These are phyloP conservation scores for Drosophila rhopaloa DNA, from an alignment of 1,140 invertebrate genomes.

Conservation along the genomic window DNA sequence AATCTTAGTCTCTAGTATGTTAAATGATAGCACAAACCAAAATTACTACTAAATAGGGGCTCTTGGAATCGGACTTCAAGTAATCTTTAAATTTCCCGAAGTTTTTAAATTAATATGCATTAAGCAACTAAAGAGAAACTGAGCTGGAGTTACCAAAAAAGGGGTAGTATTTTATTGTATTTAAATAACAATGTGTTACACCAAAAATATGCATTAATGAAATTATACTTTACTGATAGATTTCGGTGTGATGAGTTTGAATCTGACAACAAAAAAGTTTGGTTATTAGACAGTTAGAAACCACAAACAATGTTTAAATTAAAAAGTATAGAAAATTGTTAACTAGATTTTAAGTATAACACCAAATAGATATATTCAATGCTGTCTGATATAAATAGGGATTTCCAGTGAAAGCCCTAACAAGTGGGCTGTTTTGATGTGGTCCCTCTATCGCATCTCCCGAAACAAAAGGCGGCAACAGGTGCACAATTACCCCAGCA, in stretches of 20 bases:
- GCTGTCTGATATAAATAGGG: too few species aligned
- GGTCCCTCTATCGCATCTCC: constrained; percentile 13
- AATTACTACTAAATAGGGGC: constrained; percentile 19
- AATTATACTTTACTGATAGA: too few species aligned
- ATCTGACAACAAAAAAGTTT: too few species aligned
- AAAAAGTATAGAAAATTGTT: background rate
- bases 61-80: background rate
- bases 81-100: background rate
- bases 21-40: constrained; percentile 51
- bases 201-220: too few species aligned
- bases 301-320: too few species aligned
- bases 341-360: background rate
- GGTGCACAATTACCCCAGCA: constrained; percentile 68
- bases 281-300: too few species aligned
- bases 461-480: constrained; percentile 70
- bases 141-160: too few species aligned
- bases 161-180: too few species aligned
- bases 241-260: too few species aligned
- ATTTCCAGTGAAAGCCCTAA: constrained; percentile 16
- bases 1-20: constrained; percentile 19
- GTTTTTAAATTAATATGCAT: background rate
- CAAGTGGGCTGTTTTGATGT: constrained; percentile 3
- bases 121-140: background rate
- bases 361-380: too few species aligned
- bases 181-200: background rate